Evolutionary conservation across 1,140 invertebrate genomes (phyloP).

Genomic region (Archegozetes longisetosus): DNA sequence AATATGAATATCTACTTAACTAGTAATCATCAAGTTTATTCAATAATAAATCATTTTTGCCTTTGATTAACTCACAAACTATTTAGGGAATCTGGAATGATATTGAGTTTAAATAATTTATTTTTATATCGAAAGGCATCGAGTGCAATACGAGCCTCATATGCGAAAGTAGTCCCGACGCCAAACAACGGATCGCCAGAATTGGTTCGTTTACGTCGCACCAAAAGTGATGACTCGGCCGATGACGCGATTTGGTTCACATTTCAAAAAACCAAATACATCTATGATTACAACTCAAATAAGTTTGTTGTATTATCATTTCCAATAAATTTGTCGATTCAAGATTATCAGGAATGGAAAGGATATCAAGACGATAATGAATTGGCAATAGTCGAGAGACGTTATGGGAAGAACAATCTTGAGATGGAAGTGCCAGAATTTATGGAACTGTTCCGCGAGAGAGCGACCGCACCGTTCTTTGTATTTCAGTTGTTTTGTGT

Average conservation of each 20-base stretch:
- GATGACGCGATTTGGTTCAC: slow-evolving; percentile 49
- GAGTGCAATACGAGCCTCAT: slow-evolving; percentile 52
- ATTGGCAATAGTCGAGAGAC: slow-evolving; percentile 49
- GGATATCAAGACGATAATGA: slow-evolving; percentile 69
- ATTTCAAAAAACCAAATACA: slow-evolving; percentile 93
- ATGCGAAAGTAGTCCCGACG: slow-evolving; percentile 87
- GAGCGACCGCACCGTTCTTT: slow-evolving; percentile 97
- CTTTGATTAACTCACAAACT: too few relatives aligned
- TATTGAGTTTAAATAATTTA: too few relatives aligned
- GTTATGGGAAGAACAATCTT: slow-evolving; percentile 74
- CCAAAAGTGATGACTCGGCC: slow-evolving; percentile 26
- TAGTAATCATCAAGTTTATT: too few relatives aligned
- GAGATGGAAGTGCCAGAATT: slow-evolving; percentile 90
- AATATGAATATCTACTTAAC: too few relatives aligned
- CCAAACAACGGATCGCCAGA: slow-evolving; percentile 94
- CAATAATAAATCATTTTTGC: too few relatives aligned
- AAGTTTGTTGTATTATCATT: slow-evolving; percentile 62
- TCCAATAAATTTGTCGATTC: slow-evolving; percentile 51
- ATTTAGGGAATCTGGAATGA: too few relatives aligned
- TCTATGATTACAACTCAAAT: slow-evolving; percentile 60
- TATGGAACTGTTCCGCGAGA: slow-evolving; percentile 85
- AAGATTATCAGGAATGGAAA: slow-evolving; percentile 64
- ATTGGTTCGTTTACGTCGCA: slow-evolving; percentile 56
- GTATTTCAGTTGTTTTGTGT: slow-evolving; percentile 90
- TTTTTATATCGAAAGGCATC: slow-evolving; percentile 43